phyloP scores from a whole-genome alignment of 2,113 vertebrate species.

The Nothocercus nigrocapillus region DNA sequence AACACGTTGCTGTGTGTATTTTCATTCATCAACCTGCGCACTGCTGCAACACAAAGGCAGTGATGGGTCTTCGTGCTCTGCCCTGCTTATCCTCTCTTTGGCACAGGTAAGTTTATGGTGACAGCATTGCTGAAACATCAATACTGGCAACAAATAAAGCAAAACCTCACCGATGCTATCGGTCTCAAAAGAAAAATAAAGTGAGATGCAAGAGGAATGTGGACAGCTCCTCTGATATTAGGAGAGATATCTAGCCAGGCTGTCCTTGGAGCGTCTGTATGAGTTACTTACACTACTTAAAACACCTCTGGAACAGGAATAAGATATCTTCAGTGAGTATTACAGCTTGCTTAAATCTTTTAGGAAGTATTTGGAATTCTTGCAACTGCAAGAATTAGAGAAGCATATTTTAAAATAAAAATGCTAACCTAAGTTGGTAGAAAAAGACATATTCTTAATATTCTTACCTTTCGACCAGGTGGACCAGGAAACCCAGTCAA shows the following conservation, averaged over 20 bases:
- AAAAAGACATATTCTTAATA: constrained; percentile 63
- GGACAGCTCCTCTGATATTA: neutral
- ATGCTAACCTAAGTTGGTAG: neutral
- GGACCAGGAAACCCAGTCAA: constrained; percentile 85
- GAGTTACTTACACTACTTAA: too few relatives aligned
- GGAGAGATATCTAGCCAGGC: neutral
- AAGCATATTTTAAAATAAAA: neutral
- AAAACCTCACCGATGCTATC: neutral
- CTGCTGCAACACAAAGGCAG: neutral
- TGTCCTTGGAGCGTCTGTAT: neutral
- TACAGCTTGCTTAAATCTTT: neutral
- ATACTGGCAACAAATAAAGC: neutral
- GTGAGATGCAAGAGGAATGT: too few relatives aligned
- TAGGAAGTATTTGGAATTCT: neutral
- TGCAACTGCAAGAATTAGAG: neutral
- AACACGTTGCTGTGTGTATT: neutral
- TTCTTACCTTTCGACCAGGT: constrained; percentile 88
- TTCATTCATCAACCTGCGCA: rapidly evolving
- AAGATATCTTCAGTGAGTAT: neutral
- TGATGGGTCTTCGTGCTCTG: neutral
- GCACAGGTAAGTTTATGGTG: neutral
- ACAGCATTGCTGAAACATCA: neutral
- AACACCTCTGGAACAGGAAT: neutral
- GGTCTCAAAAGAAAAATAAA: neutral
- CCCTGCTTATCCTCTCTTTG: neutral